These are phyloP conservation scores for Helostoma temminkii DNA, from an alignment of 2,797 vertebrate species.

Conservation along the genomic window DNA sequence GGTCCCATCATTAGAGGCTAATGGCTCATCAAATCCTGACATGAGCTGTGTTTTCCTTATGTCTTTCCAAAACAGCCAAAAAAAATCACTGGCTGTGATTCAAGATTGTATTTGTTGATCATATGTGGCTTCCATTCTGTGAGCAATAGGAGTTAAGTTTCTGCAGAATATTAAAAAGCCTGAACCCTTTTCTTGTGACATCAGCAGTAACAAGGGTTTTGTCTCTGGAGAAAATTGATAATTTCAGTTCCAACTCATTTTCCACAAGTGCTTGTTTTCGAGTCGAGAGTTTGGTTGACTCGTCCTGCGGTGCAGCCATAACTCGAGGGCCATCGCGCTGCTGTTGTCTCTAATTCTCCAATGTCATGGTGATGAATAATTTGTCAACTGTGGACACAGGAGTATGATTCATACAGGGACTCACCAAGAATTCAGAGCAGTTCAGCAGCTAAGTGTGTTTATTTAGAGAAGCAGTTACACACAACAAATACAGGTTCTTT, in stretches of 20 bases:
- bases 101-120: constrained; percentile 11
- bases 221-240: constrained; percentile 19
- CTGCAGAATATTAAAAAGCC: neutral
- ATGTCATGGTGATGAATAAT: constrained; percentile 23
- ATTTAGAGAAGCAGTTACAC: neutral
- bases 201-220: constrained; percentile 10
- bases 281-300: neutral
- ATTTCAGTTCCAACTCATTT: neutral
- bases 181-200: constrained; percentile 1
- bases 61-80: constrained; percentile 22
- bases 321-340: neutral
- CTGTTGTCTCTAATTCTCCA: neutral
- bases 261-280: neutral
- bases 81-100: constrained; percentile 37
- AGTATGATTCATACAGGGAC: constrained; percentile 11
- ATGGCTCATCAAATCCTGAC: constrained; percentile 40
- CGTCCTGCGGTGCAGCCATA: neutral
- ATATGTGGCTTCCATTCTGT: constrained; percentile 13
- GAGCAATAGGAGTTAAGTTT: neutral
- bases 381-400: constrained; percentile 12
- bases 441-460: neutral
- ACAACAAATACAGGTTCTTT: neutral
- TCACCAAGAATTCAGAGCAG: neutral
- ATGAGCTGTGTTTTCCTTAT: constrained; percentile 26
- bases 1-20: constrained; percentile 19